Evolutionary conservation across 2,888 invertebrate species (phyloP).

Genomic region (Chaetoderma sp.): DNA sequence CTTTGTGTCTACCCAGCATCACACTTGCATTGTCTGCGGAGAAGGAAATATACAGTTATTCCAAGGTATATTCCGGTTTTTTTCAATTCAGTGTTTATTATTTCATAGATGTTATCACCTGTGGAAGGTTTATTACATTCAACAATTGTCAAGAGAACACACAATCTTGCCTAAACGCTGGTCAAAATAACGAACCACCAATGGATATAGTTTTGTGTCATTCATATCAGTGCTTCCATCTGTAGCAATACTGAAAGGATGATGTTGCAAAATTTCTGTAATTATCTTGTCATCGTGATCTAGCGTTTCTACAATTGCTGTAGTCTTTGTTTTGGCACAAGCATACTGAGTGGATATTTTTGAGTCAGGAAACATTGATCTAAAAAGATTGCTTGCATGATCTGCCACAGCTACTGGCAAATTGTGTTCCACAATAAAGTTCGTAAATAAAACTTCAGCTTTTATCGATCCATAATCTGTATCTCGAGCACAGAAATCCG

Average conservation of each 20-base stretch:
- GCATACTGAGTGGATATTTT: slow-evolving; percentile 34
- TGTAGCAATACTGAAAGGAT: slow-evolving; percentile 15
- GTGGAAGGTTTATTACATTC: too few species aligned
- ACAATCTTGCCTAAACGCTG: too few species aligned
- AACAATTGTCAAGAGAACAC: too few species aligned
- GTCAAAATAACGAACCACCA: slow-evolving; percentile 2
- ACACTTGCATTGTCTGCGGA: too few species aligned
- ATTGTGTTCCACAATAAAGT: slow-evolving; percentile 36
- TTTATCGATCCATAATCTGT: not conserved
- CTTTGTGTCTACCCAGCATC: slow-evolving; percentile 9
- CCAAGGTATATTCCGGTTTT: slow-evolving; percentile 9
- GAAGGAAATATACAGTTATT: slow-evolving; percentile 18
- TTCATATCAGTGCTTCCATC: slow-evolving; percentile 12
- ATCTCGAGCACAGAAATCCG: too few species aligned
- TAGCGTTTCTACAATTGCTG: slow-evolving; percentile 19
- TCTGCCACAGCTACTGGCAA: slow-evolving; percentile 34
- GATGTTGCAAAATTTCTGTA: not conserved
- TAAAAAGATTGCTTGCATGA: slow-evolving; percentile 25
- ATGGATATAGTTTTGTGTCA: slow-evolving; percentile 10
- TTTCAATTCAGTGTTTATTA: slow-evolving; percentile 4
- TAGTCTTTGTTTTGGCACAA: slow-evolving; percentile 31
- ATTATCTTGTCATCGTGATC: not conserved
- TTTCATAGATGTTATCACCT: too few species aligned
- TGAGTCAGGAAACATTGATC: slow-evolving; percentile 39
- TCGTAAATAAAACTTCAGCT: slow-evolving; percentile 33